These are phyloP conservation scores for Andinoacara biseriatus DNA, from an alignment of 2,113 vertebrate species.

Conservation along the genomic window DNA sequence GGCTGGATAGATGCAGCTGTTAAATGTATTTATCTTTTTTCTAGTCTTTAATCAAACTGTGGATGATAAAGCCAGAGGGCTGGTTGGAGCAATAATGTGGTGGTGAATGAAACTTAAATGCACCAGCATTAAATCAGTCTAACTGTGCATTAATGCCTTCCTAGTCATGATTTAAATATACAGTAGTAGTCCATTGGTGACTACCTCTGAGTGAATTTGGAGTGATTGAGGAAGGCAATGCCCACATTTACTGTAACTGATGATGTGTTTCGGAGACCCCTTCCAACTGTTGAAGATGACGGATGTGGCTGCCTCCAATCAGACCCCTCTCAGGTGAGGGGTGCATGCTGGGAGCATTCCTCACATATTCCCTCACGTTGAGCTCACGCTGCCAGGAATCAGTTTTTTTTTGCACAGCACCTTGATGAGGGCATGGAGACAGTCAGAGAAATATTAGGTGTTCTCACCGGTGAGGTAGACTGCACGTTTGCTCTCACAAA, in stretches of 20 bases:
- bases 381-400: constrained; percentile 34
- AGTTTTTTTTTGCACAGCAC: constrained; percentile 37
- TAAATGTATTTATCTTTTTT: background rate
- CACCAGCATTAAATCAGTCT: background rate
- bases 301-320: constrained; percentile 2
- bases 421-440: background rate
- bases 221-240: background rate
- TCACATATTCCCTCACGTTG: constrained; percentile 57
- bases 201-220: background rate
- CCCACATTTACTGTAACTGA: constrained; percentile 12
- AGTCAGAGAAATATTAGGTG: background rate
- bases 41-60: background rate
- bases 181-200: background rate
- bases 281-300: constrained; percentile 9
- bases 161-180: constrained; percentile 7
- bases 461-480: constrained; percentile 30
- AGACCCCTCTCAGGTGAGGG: background rate
- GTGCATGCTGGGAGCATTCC: constrained; percentile 44
- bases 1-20: background rate
- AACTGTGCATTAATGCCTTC: background rate
- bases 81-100: background rate
- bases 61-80: background rate
- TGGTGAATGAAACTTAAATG: background rate
- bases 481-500: constrained; percentile 29
- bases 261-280: constrained; percentile 16